These are phyloP conservation scores for Chrysemys picta DNA, from an alignment of 2,113 vertebrate genomes.

Conservation along the genomic window DNA sequence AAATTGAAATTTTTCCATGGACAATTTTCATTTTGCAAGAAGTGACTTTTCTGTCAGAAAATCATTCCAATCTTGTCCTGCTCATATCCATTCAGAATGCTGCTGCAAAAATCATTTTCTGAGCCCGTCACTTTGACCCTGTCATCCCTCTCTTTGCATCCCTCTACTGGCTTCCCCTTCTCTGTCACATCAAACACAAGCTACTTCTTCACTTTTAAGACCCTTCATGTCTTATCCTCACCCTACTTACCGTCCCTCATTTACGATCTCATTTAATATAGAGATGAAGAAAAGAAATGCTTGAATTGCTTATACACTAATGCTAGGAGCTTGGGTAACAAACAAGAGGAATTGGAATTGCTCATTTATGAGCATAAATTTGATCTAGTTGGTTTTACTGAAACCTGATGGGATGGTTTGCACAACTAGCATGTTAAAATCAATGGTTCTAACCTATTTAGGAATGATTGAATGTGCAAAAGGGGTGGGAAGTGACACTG, in stretches of 20 bases:
- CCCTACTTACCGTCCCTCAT: background rate
- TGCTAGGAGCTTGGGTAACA: background rate
- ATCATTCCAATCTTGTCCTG: background rate
- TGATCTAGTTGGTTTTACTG: background rate
- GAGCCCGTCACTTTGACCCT: no score
- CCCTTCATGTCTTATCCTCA: background rate
- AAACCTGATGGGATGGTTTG: background rate
- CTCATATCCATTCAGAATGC: no score
- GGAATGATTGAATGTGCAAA: background rate
- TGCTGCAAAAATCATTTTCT: no score
- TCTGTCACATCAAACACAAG: background rate
- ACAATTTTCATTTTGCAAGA: background rate
- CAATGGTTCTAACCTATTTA: background rate
- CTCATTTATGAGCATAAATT: background rate
- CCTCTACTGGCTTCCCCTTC: background rate
- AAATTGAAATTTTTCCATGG: background rate
- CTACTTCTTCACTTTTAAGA: background rate
- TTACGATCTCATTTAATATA: background rate
- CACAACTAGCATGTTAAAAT: background rate
- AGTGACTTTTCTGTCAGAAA: background rate
- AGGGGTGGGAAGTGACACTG: background rate
- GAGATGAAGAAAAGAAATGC: background rate
- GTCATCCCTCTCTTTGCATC: background rate
- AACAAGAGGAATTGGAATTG: background rate
- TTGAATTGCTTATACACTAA: background rate